Evolutionary conservation across 2,888 invertebrate genomes (phyloP).

Genomic region (Nomada hirtipes): DNA sequence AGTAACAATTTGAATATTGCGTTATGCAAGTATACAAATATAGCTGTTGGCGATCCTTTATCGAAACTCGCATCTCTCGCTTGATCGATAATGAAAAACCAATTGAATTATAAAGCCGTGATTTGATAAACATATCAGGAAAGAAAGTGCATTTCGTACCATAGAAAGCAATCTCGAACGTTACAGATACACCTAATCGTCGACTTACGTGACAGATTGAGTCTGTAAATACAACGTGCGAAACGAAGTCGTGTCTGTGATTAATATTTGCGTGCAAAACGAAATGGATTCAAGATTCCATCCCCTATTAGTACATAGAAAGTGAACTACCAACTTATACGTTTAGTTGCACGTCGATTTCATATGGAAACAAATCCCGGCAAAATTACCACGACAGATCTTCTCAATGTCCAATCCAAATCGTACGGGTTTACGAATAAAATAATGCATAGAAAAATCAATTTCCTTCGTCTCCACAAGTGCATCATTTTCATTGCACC

Average conservation of each 20-base stretch:
- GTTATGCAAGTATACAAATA: not conserved
- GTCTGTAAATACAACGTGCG: not conserved
- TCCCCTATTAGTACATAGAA: not conserved
- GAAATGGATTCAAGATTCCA: not conserved
- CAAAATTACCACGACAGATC: too few relatives aligned
- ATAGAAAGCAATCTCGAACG: not conserved
- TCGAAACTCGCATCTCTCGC: not conserved
- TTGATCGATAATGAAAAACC: not conserved
- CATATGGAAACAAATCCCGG: too few relatives aligned
- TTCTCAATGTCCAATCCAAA: too few relatives aligned
- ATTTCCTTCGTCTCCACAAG: too few relatives aligned
- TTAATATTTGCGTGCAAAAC: not conserved
- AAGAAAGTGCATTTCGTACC: conserved; percentile 6
- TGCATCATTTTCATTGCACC: not conserved
- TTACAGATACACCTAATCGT: conserved; percentile 1
- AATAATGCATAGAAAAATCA: too few relatives aligned
- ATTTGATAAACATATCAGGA: not conserved
- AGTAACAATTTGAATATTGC: too few relatives aligned
- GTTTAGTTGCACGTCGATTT: too few relatives aligned
- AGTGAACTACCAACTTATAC: not conserved
- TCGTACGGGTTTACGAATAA: too few relatives aligned
- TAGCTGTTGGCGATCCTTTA: not conserved
- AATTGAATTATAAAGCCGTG: not conserved
- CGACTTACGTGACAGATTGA: conserved; percentile 1
- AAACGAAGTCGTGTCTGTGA: not conserved